Evolutionary conservation across 35 echinoderm and acorn worm species (phyloP).

Genomic region (Ophioderma brevispina): DNA sequence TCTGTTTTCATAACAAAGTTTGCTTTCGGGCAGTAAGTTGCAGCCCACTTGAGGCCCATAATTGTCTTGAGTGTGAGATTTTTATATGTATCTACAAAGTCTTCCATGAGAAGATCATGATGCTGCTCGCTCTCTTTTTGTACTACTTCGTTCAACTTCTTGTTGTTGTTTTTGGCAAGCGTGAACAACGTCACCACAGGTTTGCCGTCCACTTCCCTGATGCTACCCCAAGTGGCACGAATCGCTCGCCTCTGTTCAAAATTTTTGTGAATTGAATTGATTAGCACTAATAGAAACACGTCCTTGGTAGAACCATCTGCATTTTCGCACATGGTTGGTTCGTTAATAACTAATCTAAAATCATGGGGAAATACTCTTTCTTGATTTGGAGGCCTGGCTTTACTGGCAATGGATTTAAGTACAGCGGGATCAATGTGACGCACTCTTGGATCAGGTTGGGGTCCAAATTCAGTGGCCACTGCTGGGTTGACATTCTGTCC

Average conservation of each 20-base stretch:
- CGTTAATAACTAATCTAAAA: conserved; percentile 55
- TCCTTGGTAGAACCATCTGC: conserved; percentile 25
- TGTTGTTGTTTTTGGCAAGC: conserved; percentile 71
- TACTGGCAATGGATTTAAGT: background rate
- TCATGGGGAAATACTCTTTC: conserved; percentile 52
- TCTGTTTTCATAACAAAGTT: conserved; percentile 91
- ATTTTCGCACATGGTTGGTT: conserved; percentile 62
- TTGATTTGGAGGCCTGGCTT: background rate
- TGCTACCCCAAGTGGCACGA: conserved; percentile 85
- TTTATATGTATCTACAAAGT: conserved; percentile 94
- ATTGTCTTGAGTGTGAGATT: conserved; percentile 91
- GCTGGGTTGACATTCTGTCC: background rate
- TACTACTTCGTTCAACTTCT: conserved; percentile 62
- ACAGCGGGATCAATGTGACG: background rate
- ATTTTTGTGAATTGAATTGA: conserved; percentile 85
- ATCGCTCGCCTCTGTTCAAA: conserved; percentile 96
- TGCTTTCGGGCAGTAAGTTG: conserved; percentile 76
- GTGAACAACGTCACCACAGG: conserved; percentile 81
- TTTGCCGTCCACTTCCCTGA: conserved; percentile 55
- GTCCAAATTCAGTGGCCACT: background rate
- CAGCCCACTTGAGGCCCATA: conserved; percentile 93
- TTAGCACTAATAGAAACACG: conserved; percentile 58
- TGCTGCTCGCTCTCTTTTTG: conserved; percentile 71
- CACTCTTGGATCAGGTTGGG: background rate
- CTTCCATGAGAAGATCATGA: conserved; percentile 90